A percentile compares a stretch with the other conserved stretches of the same genome.
Conservation (phyloP, 2,797 vertebrate genomes). For the Ataeniobius toweri region DNA sequence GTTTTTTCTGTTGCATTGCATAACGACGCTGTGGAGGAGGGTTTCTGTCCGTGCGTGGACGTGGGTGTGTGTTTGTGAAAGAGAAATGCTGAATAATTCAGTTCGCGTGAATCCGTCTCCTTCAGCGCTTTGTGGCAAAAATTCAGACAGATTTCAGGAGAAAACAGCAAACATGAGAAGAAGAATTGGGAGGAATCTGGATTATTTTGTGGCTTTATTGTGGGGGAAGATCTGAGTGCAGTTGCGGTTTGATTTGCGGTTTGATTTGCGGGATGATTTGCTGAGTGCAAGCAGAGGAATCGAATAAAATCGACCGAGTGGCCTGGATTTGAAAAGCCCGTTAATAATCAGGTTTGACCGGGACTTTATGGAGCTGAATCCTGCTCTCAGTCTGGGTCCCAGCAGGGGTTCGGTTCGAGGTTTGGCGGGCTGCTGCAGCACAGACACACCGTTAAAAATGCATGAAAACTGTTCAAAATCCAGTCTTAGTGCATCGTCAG, state of each 20-base stretch:
- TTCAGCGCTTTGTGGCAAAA: constrained; percentile 45
- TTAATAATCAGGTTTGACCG: not conserved
- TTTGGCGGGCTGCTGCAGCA: constrained; percentile 33
- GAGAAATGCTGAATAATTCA: constrained; percentile 63
- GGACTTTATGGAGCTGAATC: not conserved
- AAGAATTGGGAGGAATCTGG: too few species aligned
- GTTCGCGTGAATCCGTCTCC: constrained; percentile 39
- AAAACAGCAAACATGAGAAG: too few species aligned
- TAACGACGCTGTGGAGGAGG: constrained; percentile 60
- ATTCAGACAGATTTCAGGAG: not conserved
- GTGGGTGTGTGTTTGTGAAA: constrained; percentile 18
- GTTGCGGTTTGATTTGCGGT: not conserved
- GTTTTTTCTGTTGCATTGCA: constrained; percentile 45
- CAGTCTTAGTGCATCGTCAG: not conserved
- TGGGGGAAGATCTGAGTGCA: not conserved
- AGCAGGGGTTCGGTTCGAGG: constrained; percentile 12
- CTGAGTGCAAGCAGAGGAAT: not conserved
- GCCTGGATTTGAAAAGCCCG: not conserved
- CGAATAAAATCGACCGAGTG: constrained; percentile 9
- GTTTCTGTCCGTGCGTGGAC: constrained; percentile 7
- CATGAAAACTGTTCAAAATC: not conserved
- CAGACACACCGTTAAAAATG: not conserved
- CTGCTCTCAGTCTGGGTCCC: not conserved
- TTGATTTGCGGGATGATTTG: not conserved
- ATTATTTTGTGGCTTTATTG: not conserved